Evolutionary conservation across 1,140 invertebrate genomes (phyloP), one percentile per base, ranked within the genome.

Genomic region (Acromyrmex charruanus): DNA sequence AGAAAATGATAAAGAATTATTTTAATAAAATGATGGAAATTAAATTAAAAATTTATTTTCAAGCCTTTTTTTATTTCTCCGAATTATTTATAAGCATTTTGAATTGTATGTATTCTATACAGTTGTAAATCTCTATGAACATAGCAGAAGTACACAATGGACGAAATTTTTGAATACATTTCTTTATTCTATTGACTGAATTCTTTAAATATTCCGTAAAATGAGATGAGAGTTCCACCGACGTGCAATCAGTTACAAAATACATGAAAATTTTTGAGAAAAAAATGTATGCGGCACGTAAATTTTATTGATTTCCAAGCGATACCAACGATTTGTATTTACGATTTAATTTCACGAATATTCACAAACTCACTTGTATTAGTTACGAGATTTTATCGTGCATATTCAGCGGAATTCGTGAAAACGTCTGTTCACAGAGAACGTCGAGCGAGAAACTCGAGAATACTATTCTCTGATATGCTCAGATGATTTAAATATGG

Each of bases 401-500:
- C 25, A 59, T 44, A 44, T 82, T 59, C 53, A 72, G 31, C 25
- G 35, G 12, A 28, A 51, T 16, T 74, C 28, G 21, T 44, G 66
- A 6, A 82, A 72, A 82, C 25, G 66, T 18, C 14, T 44, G 53
- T 44, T 71, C 25, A 25, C 16, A 7, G 51, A 31, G 59, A 82
- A 7, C 16, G 16, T 68, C 49, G 31, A 49, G 28, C 16, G 77
- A 69, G 44, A 49, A 10, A 58, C 53, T 35, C 51, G 49, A 69
- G n/a, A 55, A 74, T 58, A 71, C 49, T 58, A 14, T 71, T 49
- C 53, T 9, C 21, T 25, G 35, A 18, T 21, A 72, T 71, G 66
- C 12, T 6, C 16, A 16, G 55, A 21, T 59, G 53, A 82, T 82
- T 82, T 82, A 82, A 82, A 82, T 82, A 82, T 74, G 35, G 25